A percentile compares a stretch with the other conserved stretches of the same genome.
phyloP scores from a whole-genome alignment of 1,140 invertebrate genomes.

The Megathymus violae region DNA sequence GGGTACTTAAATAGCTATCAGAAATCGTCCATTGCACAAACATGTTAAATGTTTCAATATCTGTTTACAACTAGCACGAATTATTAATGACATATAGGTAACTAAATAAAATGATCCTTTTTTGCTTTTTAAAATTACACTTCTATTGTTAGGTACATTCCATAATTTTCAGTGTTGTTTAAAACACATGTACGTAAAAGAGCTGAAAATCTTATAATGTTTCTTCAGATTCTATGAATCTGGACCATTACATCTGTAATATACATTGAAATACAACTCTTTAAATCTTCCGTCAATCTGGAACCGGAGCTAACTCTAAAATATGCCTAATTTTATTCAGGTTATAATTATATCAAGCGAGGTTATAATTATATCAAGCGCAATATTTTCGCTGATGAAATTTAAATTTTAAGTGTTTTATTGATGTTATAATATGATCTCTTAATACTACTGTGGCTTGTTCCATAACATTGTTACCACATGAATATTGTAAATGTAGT shows the following conservation, averaged over 20 bases:
- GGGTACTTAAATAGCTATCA: background rate
- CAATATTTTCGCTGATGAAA: background rate
- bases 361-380: background rate
- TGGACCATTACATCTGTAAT: too few species aligned
- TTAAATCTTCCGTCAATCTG: too few species aligned
- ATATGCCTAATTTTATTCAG: too few species aligned
- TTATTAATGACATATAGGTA: too few species aligned
- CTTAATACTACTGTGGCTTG: background rate
- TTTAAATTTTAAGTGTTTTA: background rate
- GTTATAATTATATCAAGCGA: too few species aligned
- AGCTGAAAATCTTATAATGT: too few species aligned
- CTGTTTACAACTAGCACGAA: background rate
- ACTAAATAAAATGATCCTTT: background rate
- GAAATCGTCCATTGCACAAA: slow-evolving; percentile 11
- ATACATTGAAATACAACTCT: too few species aligned
- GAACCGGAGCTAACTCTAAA: too few species aligned
- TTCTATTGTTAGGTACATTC: background rate
- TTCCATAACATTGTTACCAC: background rate
- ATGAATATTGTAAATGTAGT: background rate
- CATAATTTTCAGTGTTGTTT: too few species aligned
- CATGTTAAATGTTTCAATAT: slow-evolving; percentile 1
- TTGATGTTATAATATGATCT: background rate
- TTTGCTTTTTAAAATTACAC: background rate
- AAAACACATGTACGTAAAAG: too few species aligned
- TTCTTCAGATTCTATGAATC: too few species aligned